Percentiles rank a stretch among this genome's conserved stretches.
phyloP scores from a whole-genome alignment of 2,888 invertebrate species.

The Dicranocentrus wangi region DNA sequence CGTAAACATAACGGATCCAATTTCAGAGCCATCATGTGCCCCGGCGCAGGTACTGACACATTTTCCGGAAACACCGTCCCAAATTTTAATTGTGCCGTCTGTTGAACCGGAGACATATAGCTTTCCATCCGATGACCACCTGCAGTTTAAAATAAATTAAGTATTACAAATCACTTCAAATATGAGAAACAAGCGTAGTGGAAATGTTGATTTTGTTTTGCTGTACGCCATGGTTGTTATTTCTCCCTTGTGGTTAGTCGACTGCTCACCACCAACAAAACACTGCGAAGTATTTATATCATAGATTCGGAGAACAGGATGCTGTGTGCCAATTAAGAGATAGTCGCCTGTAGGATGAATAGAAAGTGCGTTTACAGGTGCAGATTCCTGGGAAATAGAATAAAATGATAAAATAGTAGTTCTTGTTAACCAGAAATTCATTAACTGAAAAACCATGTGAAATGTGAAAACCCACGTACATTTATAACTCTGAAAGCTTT shows the following conservation, averaged over 20 bases:
- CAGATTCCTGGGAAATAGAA: conserved; percentile 83
- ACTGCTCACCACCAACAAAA: conserved; percentile 91
- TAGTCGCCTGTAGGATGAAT: conserved; percentile 98
- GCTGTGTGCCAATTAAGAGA: conserved; percentile 93
- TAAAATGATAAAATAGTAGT: not conserved
- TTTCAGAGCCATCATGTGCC: conserved; percentile 95
- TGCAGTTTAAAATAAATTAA: conserved; percentile 28
- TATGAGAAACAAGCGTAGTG: not conserved
- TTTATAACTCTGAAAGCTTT: conserved; percentile 97
- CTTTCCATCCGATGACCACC: conserved; percentile 82
- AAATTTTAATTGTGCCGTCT: conserved; percentile 95
- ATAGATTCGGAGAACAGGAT: conserved; percentile 91
- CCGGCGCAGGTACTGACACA: conserved; percentile 94
- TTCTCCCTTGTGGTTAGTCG: conserved; percentile 80
- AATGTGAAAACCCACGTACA: conserved; percentile 78
- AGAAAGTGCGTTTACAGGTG: conserved; percentile 90
- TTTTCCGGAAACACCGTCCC: conserved; percentile 96
- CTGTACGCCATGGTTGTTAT: conserved; percentile 79
- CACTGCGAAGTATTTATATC: conserved; percentile 94
- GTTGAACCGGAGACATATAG: conserved; percentile 89
- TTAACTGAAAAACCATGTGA: no score
- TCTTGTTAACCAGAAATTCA: no score
- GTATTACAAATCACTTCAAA: not conserved
- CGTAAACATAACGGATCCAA: conserved; percentile 94
- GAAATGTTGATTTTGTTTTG: not conserved